phyloP scores from a whole-genome alignment of 2,888 invertebrate genomes.

The Pristionchus exspectatus region DNA sequence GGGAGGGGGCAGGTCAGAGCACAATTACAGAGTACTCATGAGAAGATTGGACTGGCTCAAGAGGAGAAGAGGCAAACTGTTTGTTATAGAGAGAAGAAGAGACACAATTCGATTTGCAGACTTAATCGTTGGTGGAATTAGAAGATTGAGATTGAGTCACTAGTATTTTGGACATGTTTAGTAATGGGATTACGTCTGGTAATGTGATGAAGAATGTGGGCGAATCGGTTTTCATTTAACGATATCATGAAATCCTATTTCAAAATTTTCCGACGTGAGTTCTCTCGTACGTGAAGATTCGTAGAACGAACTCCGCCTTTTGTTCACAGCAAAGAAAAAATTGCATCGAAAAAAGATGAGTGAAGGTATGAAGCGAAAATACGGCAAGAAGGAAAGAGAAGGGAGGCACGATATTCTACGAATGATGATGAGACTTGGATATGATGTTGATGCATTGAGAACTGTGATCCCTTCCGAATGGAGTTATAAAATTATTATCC shows the following conservation, averaged over 20 bases:
- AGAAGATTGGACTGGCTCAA: constrained; percentile 33
- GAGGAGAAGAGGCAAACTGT: not conserved
- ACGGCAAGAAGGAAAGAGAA: not conserved
- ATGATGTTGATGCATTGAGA: not conserved
- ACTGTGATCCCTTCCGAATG: not conserved
- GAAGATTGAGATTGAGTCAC: too few relatives aligned
- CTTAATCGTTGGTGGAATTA: too few relatives aligned
- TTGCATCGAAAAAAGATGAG: not conserved
- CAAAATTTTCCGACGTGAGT: too few relatives aligned
- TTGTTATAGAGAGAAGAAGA: not conserved
- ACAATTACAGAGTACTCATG: constrained; percentile 26
- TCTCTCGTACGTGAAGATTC: too few relatives aligned
- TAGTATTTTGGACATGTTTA: too few relatives aligned
- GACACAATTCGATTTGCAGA: not conserved
- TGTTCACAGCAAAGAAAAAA: not conserved
- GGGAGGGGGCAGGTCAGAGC: constrained; percentile 15
- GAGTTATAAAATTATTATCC: not conserved
- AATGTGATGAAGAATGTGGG: too few relatives aligned
- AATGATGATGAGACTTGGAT: not conserved
- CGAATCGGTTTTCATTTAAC: too few relatives aligned
- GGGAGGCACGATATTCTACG: not conserved
- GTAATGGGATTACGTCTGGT: too few relatives aligned
- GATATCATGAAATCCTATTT: too few relatives aligned
- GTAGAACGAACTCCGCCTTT: too few relatives aligned
- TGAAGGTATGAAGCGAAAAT: not conserved